A percentile compares a stretch with the other conserved stretches of the same genome.
phyloP scores from a whole-genome alignment of 2,113 vertebrate species.

The Neogale vison region DNA sequence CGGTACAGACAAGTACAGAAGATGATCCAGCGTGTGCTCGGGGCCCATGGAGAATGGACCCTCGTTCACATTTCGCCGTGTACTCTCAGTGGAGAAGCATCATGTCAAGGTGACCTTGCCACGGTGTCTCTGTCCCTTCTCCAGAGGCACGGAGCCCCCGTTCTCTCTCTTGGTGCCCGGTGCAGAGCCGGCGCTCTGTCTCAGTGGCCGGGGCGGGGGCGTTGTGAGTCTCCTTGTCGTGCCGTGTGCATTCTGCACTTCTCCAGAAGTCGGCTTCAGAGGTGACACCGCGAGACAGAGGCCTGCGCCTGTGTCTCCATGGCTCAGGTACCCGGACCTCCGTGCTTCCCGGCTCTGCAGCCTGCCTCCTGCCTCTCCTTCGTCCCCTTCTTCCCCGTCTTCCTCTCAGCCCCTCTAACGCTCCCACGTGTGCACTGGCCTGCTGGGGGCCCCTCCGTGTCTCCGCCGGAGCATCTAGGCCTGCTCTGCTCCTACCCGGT shows the following conservation, averaged over 20 bases:
- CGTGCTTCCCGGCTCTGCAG: rapidly evolving
- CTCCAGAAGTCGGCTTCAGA: background rate
- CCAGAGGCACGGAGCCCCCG: background rate
- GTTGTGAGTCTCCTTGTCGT: rapidly evolving
- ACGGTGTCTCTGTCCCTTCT: background rate
- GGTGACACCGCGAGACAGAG: rapidly evolving
- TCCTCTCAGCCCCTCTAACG: background rate
- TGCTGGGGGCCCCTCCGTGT: background rate
- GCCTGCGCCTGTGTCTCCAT: rapidly evolving
- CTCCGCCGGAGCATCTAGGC: background rate
- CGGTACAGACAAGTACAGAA: background rate
- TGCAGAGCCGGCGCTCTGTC: background rate
- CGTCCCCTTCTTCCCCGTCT: background rate
- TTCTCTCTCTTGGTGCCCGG: background rate
- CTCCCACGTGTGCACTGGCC: rapidly evolving
- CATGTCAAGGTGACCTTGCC: rapidly evolving
- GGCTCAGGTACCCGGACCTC: rapidly evolving
- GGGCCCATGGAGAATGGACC: rapidly evolving
- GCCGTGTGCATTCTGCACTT: rapidly evolving
- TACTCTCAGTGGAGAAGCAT: background rate
- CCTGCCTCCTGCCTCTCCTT: rapidly evolving
- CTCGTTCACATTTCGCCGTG: rapidly evolving
- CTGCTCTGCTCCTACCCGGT: background rate
- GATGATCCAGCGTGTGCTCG: rapidly evolving
- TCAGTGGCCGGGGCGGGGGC: background rate